Evolutionary conservation across 2,888 invertebrate genomes (phyloP).

Genomic region (Eueremaeus valkanovi): DNA sequence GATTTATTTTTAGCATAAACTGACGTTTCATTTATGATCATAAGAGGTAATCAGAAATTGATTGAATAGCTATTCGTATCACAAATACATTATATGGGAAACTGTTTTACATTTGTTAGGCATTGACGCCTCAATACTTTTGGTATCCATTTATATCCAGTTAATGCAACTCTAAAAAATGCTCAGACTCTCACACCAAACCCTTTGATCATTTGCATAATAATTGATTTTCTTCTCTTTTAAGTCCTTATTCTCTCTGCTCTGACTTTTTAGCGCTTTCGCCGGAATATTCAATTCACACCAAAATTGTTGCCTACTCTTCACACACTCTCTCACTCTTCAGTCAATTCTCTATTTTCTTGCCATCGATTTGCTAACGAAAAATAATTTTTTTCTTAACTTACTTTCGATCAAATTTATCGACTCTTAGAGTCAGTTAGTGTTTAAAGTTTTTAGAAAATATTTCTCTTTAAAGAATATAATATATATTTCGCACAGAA

Average conservation of each 20-base stretch:
- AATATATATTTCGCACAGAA: too few relatives aligned
- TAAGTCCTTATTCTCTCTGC: background rate
- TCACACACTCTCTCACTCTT: too few relatives aligned
- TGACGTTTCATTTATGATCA: too few relatives aligned
- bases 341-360: background rate
- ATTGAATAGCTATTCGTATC: slow-evolving; percentile 1
- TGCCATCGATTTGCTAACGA: slow-evolving; percentile 1
- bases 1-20: too few relatives aligned
- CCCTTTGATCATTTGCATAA: slow-evolving; percentile 13
- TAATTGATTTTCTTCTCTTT: slow-evolving; percentile 15
- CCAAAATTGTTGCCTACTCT: background rate
- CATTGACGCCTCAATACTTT: background rate
- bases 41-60: slow-evolving; percentile 1
- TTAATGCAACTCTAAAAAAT: background rate
- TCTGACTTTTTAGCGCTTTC: background rate
- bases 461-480: too few relatives aligned
- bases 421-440: background rate
- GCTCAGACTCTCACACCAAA: background rate
- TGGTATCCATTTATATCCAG: background rate
- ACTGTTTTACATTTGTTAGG: background rate
- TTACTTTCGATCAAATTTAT: slow-evolving; percentile 9
- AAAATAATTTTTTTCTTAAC: background rate
- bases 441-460: background rate
- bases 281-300: background rate
- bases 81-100: background rate